Conservation (phyloP, 53 echinoderm and acorn worm genomes). For the Stichopus horrens region DNA sequence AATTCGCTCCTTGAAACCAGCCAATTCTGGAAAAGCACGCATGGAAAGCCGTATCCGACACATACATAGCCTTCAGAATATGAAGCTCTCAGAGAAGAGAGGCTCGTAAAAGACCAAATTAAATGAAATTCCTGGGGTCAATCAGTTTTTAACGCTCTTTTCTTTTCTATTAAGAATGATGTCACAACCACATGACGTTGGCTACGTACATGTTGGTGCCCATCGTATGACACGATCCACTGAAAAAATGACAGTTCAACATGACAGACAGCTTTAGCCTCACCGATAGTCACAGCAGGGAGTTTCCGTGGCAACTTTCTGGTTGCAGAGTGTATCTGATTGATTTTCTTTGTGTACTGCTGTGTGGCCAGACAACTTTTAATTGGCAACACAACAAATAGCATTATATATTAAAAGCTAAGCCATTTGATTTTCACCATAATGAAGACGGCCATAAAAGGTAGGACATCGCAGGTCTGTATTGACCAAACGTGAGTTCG, state of each 20-base stretch:
- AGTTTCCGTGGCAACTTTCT: neutral
- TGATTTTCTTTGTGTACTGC: slow-evolving; percentile 16
- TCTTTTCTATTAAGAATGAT: neutral
- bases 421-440: neutral
- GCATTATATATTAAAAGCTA: neutral
- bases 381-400: neutral
- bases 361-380: neutral
- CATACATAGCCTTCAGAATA: neutral
- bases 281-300: neutral
- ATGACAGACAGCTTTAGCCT: slow-evolving; percentile 5
- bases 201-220: neutral
- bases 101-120: neutral
- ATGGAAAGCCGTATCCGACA: neutral
- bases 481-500: no score
- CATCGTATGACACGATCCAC: neutral
- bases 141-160: neutral
- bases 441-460: neutral
- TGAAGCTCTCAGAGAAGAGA: neutral
- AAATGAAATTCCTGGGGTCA: slow-evolving; percentile 37
- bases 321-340: neutral
- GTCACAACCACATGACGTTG: neutral
- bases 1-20: neutral
- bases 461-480: neutral
- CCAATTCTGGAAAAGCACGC: neutral
- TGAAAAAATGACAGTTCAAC: neutral